These are phyloP conservation scores for Daubentonia madagascariensis DNA, from an alignment of 2,113 vertebrate genomes.

Conservation along the genomic window DNA sequence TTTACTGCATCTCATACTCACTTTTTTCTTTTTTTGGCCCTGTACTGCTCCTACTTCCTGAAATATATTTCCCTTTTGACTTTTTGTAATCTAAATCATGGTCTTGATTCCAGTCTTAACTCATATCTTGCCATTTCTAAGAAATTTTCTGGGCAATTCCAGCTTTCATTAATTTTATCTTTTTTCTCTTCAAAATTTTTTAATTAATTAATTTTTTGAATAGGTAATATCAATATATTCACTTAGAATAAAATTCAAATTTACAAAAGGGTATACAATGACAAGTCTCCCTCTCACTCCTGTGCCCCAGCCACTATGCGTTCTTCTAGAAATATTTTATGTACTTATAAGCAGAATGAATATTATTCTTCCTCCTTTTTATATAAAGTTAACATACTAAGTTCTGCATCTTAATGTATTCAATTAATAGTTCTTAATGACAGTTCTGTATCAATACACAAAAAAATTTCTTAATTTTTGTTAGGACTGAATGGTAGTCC, in stretches of 20 bases:
- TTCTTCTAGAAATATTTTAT: conserved; percentile 21
- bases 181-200: background rate
- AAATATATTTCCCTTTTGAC: background rate
- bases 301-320: background rate
- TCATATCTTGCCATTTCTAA: background rate
- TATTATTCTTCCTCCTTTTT: background rate
- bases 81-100: background rate
- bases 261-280: background rate
- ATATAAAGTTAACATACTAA: background rate
- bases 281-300: background rate
- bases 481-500: background rate
- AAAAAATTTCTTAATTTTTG: background rate
- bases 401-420: background rate
- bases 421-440: background rate
- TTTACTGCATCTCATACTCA: background rate
- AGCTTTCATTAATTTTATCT: background rate
- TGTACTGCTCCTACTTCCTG: background rate
- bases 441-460: background rate
- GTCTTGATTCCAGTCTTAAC: background rate
- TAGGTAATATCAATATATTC: background rate
- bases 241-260: background rate
- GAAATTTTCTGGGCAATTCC: background rate
- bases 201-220: background rate
- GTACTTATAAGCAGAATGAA: background rate
- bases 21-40: background rate